phyloP scores from a whole-genome alignment of 1,140 invertebrate genomes.

The Sitobion miscanthi region DNA sequence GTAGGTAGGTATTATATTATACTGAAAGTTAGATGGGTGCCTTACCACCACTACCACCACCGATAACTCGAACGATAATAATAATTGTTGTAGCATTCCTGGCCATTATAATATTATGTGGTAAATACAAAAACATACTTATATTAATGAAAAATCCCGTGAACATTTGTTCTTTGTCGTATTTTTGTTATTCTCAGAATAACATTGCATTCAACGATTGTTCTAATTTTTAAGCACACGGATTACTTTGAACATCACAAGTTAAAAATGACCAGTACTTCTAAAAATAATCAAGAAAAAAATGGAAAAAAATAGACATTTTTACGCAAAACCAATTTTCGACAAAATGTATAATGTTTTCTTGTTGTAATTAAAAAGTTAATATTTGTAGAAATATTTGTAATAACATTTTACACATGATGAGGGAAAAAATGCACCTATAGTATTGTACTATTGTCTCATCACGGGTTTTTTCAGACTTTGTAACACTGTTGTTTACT shows the following conservation, averaged over 20 bases:
- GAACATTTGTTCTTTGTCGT: background rate
- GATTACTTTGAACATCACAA: background rate
- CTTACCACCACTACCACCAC: background rate
- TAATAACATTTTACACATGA: too few relatives aligned
- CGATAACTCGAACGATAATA: background rate
- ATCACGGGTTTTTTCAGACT: background rate
- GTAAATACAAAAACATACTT: background rate
- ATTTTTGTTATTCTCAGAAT: background rate
- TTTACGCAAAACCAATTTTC: too few relatives aligned
- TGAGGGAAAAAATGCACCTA: too few relatives aligned
- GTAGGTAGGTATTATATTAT: background rate
- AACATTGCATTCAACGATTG: background rate
- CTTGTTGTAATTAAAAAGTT: too few relatives aligned
- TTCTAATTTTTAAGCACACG: background rate
- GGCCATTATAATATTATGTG: background rate
- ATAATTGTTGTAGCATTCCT: background rate
- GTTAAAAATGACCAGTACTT: too few relatives aligned
- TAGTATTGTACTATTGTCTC: too few relatives aligned
- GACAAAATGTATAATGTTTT: too few relatives aligned
- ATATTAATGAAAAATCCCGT: background rate
- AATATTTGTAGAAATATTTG: too few relatives aligned
- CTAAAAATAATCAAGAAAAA: too few relatives aligned
- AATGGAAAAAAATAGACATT: too few relatives aligned
- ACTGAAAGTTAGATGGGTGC: background rate
- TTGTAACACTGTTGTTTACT: background rate